Percentiles rank a stretch among this genome's conserved stretches.
Evolutionary conservation across 2,113 vertebrate genomes (phyloP).

Genomic region (Arizona elegans): DNA sequence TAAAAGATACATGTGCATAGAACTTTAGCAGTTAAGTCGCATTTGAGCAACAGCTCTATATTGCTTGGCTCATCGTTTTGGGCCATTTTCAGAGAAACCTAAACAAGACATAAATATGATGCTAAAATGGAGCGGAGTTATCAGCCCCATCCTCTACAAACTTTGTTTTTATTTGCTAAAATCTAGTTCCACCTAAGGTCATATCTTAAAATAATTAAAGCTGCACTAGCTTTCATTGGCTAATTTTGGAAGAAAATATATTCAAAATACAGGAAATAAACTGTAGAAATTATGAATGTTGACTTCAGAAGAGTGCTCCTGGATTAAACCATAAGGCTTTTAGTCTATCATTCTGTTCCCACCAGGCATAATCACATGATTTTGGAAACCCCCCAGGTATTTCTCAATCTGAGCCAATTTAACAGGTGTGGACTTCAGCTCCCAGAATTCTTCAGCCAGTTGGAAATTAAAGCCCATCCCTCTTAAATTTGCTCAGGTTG

Average conservation of each 20-base stretch:
- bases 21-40: fast-evolving
- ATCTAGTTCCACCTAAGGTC: not conserved
- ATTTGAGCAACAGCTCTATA: fast-evolving
- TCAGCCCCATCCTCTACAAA: not conserved
- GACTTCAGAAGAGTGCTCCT: not conserved
- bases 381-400: not conserved
- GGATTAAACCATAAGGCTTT: not conserved
- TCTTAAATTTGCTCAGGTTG: not conserved
- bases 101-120: not conserved
- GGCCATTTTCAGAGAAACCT: not conserved
- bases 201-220: not conserved
- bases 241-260: not conserved
- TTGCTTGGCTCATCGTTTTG: too few relatives aligned
- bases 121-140: not conserved
- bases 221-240: not conserved
- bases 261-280: not conserved
- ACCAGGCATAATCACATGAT: not conserved
- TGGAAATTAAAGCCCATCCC: not conserved
- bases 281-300: not conserved
- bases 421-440: not conserved
- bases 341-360: not conserved
- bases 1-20: not conserved
- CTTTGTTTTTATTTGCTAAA: not conserved
- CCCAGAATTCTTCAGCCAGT: not conserved
- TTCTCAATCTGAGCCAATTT: not conserved